phyloP scores from a whole-genome alignment of 2,888 invertebrate genomes.

The Heliconius hortense region DNA sequence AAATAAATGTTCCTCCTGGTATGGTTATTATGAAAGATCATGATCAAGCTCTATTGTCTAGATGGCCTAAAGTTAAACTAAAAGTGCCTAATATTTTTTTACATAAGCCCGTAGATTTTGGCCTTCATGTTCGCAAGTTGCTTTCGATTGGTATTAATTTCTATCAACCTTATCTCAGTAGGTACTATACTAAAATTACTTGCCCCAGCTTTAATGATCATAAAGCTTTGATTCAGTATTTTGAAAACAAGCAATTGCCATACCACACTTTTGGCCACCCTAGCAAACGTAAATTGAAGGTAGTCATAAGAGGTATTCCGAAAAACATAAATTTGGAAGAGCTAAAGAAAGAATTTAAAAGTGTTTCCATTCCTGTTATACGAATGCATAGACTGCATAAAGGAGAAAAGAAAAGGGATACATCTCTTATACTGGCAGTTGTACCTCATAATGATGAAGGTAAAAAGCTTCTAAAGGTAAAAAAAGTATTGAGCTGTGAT shows the following conservation, averaged over 20 bases:
- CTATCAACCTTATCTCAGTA: conserved; percentile 48
- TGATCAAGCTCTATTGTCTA: conserved; percentile 43
- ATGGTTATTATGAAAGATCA: conserved; percentile 44
- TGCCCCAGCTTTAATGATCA: conserved; percentile 55
- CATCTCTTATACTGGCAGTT: conserved; percentile 55
- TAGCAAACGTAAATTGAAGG: conserved; percentile 57
- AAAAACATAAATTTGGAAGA: conserved; percentile 49
- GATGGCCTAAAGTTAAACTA: conserved; percentile 54
- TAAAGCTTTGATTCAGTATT: conserved; percentile 53
- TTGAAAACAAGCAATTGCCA: conserved; percentile 55
- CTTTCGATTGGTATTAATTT: conserved; percentile 51
- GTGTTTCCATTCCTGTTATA: conserved; percentile 55
- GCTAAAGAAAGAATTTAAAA: conserved; percentile 54
- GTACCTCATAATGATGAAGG: conserved; percentile 55
- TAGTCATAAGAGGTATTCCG: conserved; percentile 61
- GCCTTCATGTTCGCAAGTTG: conserved; percentile 51
- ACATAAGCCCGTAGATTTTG: conserved; percentile 53
- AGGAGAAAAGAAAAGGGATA: conserved; percentile 46
- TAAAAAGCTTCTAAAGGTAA: conserved; percentile 51
- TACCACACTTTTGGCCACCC: conserved; percentile 64
- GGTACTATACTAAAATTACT: conserved; percentile 52
- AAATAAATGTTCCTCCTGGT: conserved; percentile 32
- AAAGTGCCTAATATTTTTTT: conserved; percentile 59
- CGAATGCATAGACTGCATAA: conserved; percentile 61
- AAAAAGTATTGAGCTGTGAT: conserved; percentile 51